Evolutionary conservation across 2,113 vertebrate genomes (phyloP), one percentile per base, ranked within the genome.

Genomic region (Propithecus coquereli): DNA sequence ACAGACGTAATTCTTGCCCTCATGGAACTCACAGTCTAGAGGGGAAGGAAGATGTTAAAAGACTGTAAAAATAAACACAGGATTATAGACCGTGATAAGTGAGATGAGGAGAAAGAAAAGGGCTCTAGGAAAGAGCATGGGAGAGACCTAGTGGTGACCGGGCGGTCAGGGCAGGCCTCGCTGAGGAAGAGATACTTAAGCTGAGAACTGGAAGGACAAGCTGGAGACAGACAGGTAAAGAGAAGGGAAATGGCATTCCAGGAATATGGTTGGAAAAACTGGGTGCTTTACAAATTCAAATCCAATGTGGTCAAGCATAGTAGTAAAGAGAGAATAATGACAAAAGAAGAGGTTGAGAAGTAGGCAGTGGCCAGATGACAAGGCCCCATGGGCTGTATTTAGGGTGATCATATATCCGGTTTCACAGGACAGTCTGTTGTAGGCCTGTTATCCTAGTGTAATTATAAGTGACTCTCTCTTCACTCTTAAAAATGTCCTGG

Each of bases 401-500:
- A 81, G 43, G 52, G 43, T 68, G 45, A 45, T 20, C 4, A 13
- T 63, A 3, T 70, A 18, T 74, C 70, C 34, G 47, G 23, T 90
- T 50, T 83, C 52, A n/a, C 8, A 17, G 68, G 40, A 84, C 4
- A 32, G 13, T 59, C 66, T 96, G 61, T 5, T 63, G 50, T 90
- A 63, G 81, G 30, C 11, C 47, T 90, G 7, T 87, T 52, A 13
- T 47, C 57, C 57, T 95, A 27, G 63, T 54, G 0, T 77, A 84
- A n/a, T 74, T 74, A 68, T 74, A 61, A 71, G 25, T 37, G 91
- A 50, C 22, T 93, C 13, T 11, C 25, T 63, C 68, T 94, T 90
- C 13, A 30, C 65, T 77, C 79, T 94, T 91, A 81, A 97, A 93
- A 81, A 57, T 73, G 54, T 81, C 47, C 82, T 94, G 34, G 34